Base-by-base conservation (phyloP, 1,140 invertebrate species). In the Rhyacophila brunnea region DNA sequence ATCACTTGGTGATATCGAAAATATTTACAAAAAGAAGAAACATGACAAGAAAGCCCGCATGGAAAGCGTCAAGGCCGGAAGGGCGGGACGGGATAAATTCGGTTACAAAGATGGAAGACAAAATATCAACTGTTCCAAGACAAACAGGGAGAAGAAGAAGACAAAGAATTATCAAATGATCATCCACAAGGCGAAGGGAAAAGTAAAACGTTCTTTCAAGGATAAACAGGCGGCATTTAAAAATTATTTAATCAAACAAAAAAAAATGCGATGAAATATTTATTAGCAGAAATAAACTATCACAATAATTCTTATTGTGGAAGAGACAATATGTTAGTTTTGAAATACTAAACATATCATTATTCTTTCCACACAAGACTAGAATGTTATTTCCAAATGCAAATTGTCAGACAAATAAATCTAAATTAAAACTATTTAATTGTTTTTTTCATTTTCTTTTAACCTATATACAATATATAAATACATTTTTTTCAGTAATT, bases 151-250 rank as follows among this genome's bases (percentile, higher is more conserved):
- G 73, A 97, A 96, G 71, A 85, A 80, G 56, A 97, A 96, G 71
- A 91, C 82, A 4, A 98, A 99, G 75, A 89, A 88, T 68, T 98
- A 92, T 69, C 89, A 89, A 75, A 99, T 99, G 96, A 81, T 98
- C 5, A 92, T 91, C 71, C 93, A 96, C 69, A 98, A 98, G 80
- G 83, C 89, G 1, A 87, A 85, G 66, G 81, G 83, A 2, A 96
- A 96, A 79, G 80, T 88, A 6, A 97, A 97, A 72, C 81, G 89
- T 61, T 97, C 94, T 28, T 98, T 97, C 69, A 92, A 91, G 72
- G 94, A 95, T 65, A 97, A 97, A 77, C 95, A 93, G 78, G 83
- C 89, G 70, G 85, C 90, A n/a, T 80, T 96, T 28, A 85, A 90
- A 68, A 92, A 94, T 81, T 87, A 94, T 77, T 77, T 95, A 53